Evolutionary conservation across 1,140 invertebrate species (phyloP).

Genomic region (Oryctes rhinoceros): DNA sequence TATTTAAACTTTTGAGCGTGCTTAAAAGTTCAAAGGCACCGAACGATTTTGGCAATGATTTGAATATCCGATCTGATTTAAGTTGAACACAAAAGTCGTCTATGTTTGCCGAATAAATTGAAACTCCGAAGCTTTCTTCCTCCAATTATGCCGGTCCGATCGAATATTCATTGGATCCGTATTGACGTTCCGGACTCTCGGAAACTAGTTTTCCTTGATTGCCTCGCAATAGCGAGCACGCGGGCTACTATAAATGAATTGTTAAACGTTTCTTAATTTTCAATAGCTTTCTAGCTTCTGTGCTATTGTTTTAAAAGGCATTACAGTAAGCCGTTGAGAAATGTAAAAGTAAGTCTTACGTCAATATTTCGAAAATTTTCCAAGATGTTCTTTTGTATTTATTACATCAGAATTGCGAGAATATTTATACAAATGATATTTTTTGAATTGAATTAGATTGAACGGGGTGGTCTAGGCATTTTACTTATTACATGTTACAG

Average conservation of each 20-base stretch:
- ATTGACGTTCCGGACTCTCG: constrained; percentile 4
- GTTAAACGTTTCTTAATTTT: constrained; percentile 22
- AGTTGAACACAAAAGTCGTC: constrained; percentile 18
- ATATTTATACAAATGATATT: too few relatives aligned
- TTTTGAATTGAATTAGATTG: too few relatives aligned
- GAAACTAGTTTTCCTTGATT: constrained; percentile 29
- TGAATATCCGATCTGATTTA: constrained; percentile 37
- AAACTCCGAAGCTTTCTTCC: constrained; percentile 23
- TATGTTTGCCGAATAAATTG: constrained; percentile 32
- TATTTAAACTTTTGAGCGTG: constrained; percentile 37
- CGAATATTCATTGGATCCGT: constrained; percentile 29
- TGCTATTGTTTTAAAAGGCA: background rate
- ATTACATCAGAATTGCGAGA: too few relatives aligned
- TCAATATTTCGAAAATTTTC: too few relatives aligned
- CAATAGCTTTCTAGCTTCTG: constrained; percentile 13
- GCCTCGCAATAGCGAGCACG: background rate
- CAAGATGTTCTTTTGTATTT: too few relatives aligned
- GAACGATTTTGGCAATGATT: constrained; percentile 31
- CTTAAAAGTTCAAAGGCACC: constrained; percentile 38
- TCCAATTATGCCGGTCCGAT: constrained; percentile 20
- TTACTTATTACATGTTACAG: too few relatives aligned
- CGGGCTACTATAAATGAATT: background rate
- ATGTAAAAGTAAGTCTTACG: too few relatives aligned
- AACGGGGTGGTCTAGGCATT: too few relatives aligned
- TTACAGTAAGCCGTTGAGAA: too few relatives aligned